Conservation (phyloP, 1,140 invertebrate species). For the Drosophila micromelanica region DNA sequence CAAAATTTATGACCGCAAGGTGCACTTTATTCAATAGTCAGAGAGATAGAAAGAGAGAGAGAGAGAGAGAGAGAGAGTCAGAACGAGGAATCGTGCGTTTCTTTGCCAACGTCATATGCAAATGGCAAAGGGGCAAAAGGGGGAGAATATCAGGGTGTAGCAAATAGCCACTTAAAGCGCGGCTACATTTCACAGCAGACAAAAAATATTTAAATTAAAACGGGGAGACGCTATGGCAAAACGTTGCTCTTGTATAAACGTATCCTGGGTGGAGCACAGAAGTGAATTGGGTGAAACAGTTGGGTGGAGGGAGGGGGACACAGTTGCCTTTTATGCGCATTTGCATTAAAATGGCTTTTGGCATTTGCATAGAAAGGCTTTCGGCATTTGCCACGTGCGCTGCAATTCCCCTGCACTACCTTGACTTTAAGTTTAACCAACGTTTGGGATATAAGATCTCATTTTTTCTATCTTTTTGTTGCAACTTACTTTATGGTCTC, state of each 20-base stretch:
- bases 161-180: constrained; percentile 30
- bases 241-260: background rate
- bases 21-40: constrained; percentile 3
- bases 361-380: constrained; percentile 66
- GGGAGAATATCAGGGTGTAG: background rate
- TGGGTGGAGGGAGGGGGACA: constrained; percentile 13
- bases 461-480: background rate
- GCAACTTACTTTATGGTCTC: constrained; percentile 3
- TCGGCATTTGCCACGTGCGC: constrained; percentile 56
- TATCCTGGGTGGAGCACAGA: background rate
- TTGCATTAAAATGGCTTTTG: constrained; percentile 73
- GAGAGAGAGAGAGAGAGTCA: background rate
- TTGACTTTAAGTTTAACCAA: constrained; percentile 32
- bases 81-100: constrained; percentile 25
- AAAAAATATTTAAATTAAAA: constrained; percentile 63
- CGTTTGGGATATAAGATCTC: constrained; percentile 2
- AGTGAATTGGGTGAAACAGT: background rate
- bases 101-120: constrained; percentile 60
- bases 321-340: constrained; percentile 67
- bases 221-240: background rate
- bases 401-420: constrained; percentile 43
- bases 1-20: constrained; percentile 59
- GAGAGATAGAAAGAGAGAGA: background rate
- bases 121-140: constrained; percentile 7
- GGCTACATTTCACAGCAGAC: constrained; percentile 49